Percentiles rank a stretch among this genome's conserved stretches.
These are phyloP conservation scores for Patiria miniata DNA, from an alignment of 35 echinoderm and acorn worm species.

Conservation along the genomic window DNA sequence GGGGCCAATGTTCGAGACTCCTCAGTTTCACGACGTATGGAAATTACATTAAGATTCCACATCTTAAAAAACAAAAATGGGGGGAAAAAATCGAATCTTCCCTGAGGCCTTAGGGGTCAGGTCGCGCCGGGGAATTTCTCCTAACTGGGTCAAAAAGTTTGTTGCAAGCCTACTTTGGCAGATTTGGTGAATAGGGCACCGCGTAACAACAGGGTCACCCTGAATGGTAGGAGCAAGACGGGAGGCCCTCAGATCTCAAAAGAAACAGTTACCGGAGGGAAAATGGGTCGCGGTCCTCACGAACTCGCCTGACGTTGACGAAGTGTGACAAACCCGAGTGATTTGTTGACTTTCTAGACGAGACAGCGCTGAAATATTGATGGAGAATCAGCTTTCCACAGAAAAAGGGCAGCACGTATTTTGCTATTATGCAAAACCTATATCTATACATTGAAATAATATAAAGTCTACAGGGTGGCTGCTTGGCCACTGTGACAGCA, in stretches of 20 bases:
- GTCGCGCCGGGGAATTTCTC: constrained; percentile 8
- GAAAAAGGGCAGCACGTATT: too few relatives aligned
- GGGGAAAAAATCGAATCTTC: not conserved
- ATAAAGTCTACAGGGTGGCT: too few relatives aligned
- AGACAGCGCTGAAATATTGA: not conserved
- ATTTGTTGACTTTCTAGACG: constrained; percentile 14
- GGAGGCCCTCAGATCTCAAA: too few relatives aligned
- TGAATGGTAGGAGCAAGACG: too few relatives aligned
- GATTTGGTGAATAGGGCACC: not conserved
- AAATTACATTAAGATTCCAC: constrained; percentile 15
- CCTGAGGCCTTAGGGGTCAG: not conserved
- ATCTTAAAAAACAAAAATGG: not conserved
- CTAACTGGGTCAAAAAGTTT: constrained; percentile 21
- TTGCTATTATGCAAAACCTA: too few relatives aligned
- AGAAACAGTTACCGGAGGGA: not conserved
- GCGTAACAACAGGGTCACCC: too few relatives aligned
- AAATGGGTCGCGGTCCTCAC: not conserved
- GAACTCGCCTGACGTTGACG: not conserved
- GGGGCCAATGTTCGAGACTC: too few relatives aligned
- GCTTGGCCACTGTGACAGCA: too few relatives aligned
- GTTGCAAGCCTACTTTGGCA: not conserved
- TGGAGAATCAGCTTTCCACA: too few relatives aligned
- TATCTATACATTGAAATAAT: too few relatives aligned
- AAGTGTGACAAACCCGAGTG: not conserved
- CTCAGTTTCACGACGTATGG: not conserved